Percentiles rank a stretch among this genome's conserved stretches.
Evolutionary conservation across 2,888 invertebrate species (phyloP).

Genomic region (Gnatocerus cornutus): DNA sequence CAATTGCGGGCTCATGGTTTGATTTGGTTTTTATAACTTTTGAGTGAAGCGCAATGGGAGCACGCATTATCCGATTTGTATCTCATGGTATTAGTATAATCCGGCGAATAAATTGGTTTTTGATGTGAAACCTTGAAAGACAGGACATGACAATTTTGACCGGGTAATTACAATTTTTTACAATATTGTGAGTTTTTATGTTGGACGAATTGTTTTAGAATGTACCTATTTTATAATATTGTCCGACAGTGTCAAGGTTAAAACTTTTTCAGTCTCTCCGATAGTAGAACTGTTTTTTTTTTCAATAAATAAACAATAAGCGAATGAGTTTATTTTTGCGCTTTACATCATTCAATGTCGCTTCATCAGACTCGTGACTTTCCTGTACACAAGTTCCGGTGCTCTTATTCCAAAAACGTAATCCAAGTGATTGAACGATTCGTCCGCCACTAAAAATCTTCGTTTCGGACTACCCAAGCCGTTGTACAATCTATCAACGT

Average conservation of each 20-base stretch:
- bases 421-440: conserved; percentile 66
- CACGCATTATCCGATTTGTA: conserved; percentile 8
- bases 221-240: too few species aligned
- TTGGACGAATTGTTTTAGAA: too few species aligned
- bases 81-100: conserved; percentile 13
- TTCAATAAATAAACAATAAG: too few species aligned
- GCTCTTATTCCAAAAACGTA: conserved; percentile 65
- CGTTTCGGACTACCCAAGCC: conserved; percentile 60
- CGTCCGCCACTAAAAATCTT: conserved; percentile 61
- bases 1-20: neutral
- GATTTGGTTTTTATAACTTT: conserved; percentile 10
- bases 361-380: conserved; percentile 57
- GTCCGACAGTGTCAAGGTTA: too few species aligned
- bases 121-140: conserved; percentile 26
- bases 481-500: conserved; percentile 61
- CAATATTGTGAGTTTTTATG: conserved; percentile 2
- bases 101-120: conserved; percentile 19
- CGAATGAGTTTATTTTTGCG: too few species aligned
- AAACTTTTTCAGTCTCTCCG: too few species aligned
- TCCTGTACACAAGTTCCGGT: conserved; percentile 62
- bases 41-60: neutral
- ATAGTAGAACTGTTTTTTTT: too few species aligned
- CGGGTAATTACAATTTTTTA: conserved; percentile 13
- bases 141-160: conserved; percentile 20
- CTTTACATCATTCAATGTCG: neutral